Evolutionary conservation across 1,140 invertebrate genomes (phyloP), one percentile per base, ranked within the genome.

Genomic region (Caenorhabditis inopinata): DNA sequence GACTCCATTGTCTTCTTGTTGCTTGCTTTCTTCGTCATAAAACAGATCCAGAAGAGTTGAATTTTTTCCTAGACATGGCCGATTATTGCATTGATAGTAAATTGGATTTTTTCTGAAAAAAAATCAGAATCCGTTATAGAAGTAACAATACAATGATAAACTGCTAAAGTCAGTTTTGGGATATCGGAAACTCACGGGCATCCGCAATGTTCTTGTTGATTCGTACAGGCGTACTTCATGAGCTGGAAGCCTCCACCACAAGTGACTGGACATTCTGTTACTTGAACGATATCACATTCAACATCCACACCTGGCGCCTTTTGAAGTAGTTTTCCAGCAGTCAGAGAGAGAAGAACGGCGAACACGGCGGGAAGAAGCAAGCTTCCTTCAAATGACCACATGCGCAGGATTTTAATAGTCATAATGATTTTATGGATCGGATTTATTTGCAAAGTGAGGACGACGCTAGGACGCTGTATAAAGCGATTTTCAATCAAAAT

Each of bases 341-440:
- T 21, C 18, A 68, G 12, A 7, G 58, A 32, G n/a, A 68, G 18
- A 16, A 68, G 58, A 68, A 68, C 16, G 12, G 58, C 18, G n/a
- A 68, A 38, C 2, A 68, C 32, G 11, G 27, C 18, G 6, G n/a
- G 5, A 11, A 68, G 32, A 21, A 68, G 12, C 58, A 68, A 38
- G 25, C 3, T 32, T 58, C 23, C 35, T 58, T 38, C 58, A 18
- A 68, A 68, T 68, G 58, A 68, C 12, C 35, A 1, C 0, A 21
- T 12, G 21, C 25, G 58, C 35, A 21, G 16, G 58, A 18, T 11
- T 42, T 21, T 2, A 68, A n/a, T 38, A 32, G 32, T 42, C 58
- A 68, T 68, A 68, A 68, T 68, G 58, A 38, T 68, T 68, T 68
- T 68, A 68, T 68, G 32, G 58, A 38, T 68, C 38, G n/a, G 58